phyloP scores from a whole-genome alignment of 2,797 vertebrate species.

The Crenuchus spilurus region DNA sequence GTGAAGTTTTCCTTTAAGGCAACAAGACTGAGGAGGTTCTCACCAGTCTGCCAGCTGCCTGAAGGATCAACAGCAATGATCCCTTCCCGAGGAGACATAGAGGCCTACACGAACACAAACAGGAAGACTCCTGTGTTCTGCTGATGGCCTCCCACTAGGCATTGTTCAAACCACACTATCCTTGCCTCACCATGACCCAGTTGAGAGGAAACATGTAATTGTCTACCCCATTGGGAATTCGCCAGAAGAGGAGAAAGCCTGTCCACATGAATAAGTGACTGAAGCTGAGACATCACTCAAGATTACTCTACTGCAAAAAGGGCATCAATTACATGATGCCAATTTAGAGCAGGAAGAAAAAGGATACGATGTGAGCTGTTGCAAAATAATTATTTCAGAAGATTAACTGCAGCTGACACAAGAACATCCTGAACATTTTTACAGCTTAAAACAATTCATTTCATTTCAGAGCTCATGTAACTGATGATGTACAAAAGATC shows the following conservation, averaged over 20 bases:
- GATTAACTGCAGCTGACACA: not conserved
- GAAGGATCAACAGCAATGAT: conserved; percentile 14
- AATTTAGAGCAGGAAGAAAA: conserved; percentile 21
- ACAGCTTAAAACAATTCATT: not conserved
- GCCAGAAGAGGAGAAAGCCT: conserved; percentile 36
- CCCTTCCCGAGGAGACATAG: not conserved
- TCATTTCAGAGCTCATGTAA: not conserved
- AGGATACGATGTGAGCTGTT: not conserved
- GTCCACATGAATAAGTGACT: conserved; percentile 39
- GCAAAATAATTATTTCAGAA: not conserved
- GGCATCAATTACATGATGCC: conserved; percentile 9
- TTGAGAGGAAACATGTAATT: conserved; percentile 51
- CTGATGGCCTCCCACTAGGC: conserved; percentile 43
- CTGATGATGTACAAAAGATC: no score
- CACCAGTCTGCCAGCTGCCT: conserved; percentile 20
- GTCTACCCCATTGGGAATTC: conserved; percentile 42
- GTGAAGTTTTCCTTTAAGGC: not conserved
- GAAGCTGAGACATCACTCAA: conserved; percentile 39
- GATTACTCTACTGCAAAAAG: conserved; percentile 15
- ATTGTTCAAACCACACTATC: conserved; percentile 44
- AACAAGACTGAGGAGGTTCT: conserved; percentile 2
- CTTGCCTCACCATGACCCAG: conserved; percentile 48
- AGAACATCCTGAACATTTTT: not conserved
- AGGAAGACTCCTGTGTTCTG: conserved; percentile 41
- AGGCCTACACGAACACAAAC: conserved; percentile 25